Evolutionary conservation across 2,113 vertebrate genomes (phyloP).

Genomic region (Nothobranchius kuhntae): DNA sequence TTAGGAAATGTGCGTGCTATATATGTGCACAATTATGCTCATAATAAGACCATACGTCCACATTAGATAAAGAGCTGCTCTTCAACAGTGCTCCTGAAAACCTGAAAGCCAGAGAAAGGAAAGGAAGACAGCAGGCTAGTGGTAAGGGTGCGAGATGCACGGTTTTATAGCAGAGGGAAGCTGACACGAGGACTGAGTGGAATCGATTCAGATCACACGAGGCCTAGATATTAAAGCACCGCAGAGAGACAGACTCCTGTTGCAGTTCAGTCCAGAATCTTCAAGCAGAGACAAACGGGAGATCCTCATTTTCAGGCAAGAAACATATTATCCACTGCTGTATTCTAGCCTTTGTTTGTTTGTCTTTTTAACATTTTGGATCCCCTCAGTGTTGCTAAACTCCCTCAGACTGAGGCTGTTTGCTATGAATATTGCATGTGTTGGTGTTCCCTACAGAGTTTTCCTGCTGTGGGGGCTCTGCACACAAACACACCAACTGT

Average conservation of each 20-base stretch:
- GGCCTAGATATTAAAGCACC: not conserved
- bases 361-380: no score
- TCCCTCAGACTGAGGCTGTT: no score
- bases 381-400: no score
- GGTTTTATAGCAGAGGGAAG: not conserved
- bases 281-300: slow-evolving; percentile 1
- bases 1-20: no score
- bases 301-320: slow-evolving; percentile 4
- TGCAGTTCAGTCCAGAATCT: not conserved
- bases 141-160: not conserved
- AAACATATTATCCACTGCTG: not conserved
- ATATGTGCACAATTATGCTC: no score
- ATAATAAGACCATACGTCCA: no score
- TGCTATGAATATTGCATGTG: no score
- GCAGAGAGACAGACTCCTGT: slow-evolving; percentile 5
- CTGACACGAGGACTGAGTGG: not conserved
- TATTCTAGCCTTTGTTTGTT: not conserved
- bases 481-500: not conserved
- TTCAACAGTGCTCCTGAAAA: no score
- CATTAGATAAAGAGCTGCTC: no score
- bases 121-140: no score
- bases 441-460: slow-evolving; percentile 35
- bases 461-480: not conserved
- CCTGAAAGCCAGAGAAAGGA: no score
- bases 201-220: not conserved